These are phyloP conservation scores for Prionace glauca DNA, from an alignment of 2,797 vertebrate species.

Conservation along the genomic window DNA sequence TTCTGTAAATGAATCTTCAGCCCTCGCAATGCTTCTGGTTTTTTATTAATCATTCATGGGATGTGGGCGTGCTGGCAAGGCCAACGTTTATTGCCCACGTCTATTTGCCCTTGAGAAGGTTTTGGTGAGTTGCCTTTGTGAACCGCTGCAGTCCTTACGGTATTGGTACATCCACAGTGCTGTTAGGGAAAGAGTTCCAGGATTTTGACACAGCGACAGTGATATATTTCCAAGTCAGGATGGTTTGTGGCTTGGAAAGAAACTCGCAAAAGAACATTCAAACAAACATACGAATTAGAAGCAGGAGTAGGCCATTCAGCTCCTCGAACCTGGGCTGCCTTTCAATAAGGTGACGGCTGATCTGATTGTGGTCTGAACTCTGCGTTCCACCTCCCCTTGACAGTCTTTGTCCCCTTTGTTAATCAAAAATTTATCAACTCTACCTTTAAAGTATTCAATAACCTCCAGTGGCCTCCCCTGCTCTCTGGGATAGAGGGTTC, in stretches of 20 bases:
- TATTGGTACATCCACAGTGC: background rate
- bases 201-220: background rate
- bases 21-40: background rate
- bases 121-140: background rate
- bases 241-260: background rate
- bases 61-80: background rate
- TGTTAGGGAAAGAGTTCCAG: background rate
- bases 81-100: background rate
- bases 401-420: too few species aligned
- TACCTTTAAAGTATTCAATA: too few species aligned
- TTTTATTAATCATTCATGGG: background rate
- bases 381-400: too few species aligned
- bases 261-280: too few species aligned
- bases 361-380: too few species aligned
- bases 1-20: background rate
- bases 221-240: background rate
- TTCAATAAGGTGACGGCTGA: too few species aligned
- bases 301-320: too few species aligned
- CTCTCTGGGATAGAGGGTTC: too few species aligned
- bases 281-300: too few species aligned
- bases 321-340: too few species aligned
- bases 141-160: background rate
- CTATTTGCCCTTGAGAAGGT: background rate
- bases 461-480: too few species aligned
- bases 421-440: too few species aligned